Conservation (phyloP, 2,113 vertebrate species). For the Tupaia chinensis region DNA sequence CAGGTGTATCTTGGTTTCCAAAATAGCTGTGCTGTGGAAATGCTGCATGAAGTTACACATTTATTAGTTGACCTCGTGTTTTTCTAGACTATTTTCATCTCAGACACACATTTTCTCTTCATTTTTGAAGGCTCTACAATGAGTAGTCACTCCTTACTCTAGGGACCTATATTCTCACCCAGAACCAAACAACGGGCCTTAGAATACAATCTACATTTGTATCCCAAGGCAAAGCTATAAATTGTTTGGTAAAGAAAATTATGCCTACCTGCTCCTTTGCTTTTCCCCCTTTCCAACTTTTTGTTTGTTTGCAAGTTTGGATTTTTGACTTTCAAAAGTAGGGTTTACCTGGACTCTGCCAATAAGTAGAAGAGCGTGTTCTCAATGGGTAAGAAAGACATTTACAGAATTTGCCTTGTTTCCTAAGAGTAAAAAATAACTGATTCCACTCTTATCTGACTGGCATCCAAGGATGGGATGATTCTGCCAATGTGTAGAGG, state of each 20-base stretch:
- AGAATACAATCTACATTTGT: background rate
- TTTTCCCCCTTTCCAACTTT: background rate
- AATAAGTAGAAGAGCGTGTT: background rate
- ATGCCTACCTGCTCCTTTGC: background rate
- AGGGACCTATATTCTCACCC: background rate
- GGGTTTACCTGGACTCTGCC: background rate
- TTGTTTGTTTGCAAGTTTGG: conserved; percentile 1
- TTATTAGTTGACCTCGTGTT: background rate
- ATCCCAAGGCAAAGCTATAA: background rate
- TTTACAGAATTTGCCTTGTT: background rate
- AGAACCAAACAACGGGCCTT: background rate
- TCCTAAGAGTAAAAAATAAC: background rate
- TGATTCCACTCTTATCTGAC: background rate
- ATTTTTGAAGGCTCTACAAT: background rate
- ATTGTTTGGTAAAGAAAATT: background rate
- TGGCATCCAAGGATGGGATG: background rate
- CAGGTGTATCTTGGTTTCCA: background rate
- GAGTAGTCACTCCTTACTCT: background rate
- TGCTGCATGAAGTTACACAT: background rate
- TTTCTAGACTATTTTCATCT: background rate
- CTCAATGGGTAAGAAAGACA: background rate
- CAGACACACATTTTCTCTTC: background rate
- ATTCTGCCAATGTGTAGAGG: background rate
- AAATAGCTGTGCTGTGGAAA: background rate
- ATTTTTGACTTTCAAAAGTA: conserved; percentile 7